Evolutionary conservation across 2,113 vertebrate genomes (phyloP).

Genomic region (Prionailurus viverrinus): DNA sequence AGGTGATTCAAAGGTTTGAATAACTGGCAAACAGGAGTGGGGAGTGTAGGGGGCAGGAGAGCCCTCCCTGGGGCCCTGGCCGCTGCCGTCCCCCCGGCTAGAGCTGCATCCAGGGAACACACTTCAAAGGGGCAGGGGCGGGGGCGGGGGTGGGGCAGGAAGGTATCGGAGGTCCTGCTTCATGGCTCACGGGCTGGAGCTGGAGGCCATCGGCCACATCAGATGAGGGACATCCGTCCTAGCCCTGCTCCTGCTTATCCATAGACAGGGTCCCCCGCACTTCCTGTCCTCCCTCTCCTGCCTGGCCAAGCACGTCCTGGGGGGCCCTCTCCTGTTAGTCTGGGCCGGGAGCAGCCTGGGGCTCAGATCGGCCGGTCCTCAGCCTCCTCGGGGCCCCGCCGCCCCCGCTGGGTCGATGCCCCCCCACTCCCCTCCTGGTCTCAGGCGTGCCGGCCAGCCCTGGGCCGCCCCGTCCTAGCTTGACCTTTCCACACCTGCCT

Average conservation of each 20-base stretch:
- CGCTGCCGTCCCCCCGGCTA: neutral
- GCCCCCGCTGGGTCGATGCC: neutral
- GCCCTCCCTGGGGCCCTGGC: neutral
- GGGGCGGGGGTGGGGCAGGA: neutral
- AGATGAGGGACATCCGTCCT: accelerated
- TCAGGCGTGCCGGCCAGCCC: neutral
- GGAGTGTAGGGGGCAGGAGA: too few relatives aligned
- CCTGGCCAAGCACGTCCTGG: neutral
- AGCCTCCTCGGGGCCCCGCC: accelerated
- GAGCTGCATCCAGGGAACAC: accelerated
- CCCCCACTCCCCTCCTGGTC: too few relatives aligned
- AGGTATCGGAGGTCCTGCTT: neutral
- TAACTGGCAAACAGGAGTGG: too few relatives aligned
- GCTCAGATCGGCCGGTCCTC: neutral
- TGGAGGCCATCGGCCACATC: neutral
- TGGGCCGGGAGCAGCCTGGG: too few relatives aligned
- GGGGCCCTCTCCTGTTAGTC: neutral
- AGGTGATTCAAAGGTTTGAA: too few relatives aligned
- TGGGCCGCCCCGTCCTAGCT: too few relatives aligned
- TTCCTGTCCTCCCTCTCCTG: neutral
- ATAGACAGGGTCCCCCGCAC: accelerated
- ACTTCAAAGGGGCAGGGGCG: neutral
- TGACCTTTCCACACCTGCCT: neutral
- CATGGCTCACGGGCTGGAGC: accelerated
- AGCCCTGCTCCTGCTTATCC: neutral